These are phyloP conservation scores for Solen grandis DNA, from an alignment of 1,140 invertebrate species.

Conservation along the genomic window DNA sequence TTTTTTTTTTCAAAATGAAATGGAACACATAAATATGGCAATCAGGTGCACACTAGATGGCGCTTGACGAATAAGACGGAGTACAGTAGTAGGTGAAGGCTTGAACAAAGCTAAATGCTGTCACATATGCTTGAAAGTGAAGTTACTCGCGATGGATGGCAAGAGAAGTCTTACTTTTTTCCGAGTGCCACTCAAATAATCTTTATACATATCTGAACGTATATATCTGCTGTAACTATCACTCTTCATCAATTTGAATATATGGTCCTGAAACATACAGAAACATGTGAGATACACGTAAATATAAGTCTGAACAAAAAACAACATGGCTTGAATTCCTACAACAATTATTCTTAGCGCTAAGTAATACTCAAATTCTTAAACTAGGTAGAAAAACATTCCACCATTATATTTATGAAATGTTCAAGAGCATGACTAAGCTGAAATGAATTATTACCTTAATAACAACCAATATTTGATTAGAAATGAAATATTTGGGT, in stretches of 20 bases:
- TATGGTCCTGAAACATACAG: constrained; percentile 91
- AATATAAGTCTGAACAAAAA: no score
- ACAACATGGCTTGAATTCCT: no score
- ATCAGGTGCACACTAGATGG: neutral
- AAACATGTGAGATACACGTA: neutral
- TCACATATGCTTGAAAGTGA: constrained; percentile 72
- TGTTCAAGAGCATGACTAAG: no score
- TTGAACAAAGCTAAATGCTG: constrained; percentile 12
- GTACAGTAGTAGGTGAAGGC: neutral
- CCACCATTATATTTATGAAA: no score
- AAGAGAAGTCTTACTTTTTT: constrained; percentile 84
- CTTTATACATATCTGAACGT: constrained; percentile 99
- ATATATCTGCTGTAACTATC: constrained; percentile 99
- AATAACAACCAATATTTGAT: no score
- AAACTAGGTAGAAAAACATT: no score
- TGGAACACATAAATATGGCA: neutral
- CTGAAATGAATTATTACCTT: no score
- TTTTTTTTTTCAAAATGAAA: no score
- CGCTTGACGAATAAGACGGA: neutral
- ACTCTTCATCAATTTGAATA: constrained; percentile 99
- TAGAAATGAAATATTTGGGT: no score
- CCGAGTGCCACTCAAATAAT: constrained; percentile 96
- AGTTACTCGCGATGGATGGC: constrained; percentile 74
- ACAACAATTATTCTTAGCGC: no score
- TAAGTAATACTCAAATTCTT: no score